A percentile compares a stretch with the other conserved stretches of the same genome.
Evolutionary conservation across 2,113 vertebrate species (phyloP).

Genomic region (Tenrec ecaudatus): DNA sequence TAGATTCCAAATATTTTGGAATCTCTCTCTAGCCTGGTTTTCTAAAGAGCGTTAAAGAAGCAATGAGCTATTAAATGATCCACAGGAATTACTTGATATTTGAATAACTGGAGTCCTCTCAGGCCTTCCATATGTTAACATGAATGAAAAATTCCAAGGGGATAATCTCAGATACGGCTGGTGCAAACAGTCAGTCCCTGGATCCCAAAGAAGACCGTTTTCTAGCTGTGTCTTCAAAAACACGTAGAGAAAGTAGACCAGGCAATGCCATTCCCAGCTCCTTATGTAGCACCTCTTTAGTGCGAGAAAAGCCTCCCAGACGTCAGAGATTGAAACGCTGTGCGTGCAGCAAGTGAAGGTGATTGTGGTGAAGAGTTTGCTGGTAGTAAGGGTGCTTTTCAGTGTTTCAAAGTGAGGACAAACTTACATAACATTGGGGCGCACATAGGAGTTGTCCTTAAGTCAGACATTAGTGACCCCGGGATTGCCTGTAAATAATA

Average conservation of each 20-base stretch:
- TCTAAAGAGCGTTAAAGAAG: neutral
- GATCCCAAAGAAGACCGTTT: no score
- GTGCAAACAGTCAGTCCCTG: neutral
- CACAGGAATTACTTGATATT: neutral
- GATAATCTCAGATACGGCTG: neutral
- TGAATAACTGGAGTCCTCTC: neutral
- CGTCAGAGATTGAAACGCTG: no score
- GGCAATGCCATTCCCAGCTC: no score
- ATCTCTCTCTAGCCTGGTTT: neutral
- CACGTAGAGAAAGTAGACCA: no score
- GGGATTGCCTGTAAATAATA: neutral
- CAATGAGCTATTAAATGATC: neutral
- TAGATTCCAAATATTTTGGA: conserved; percentile 2
- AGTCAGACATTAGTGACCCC: neutral
- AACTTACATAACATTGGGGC: neutral
- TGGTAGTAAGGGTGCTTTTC: neutral
- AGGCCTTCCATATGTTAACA: conserved; percentile 4
- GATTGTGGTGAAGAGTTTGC: no score
- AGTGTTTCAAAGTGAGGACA: neutral
- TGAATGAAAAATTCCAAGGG: neutral
- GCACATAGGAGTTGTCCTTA: neutral
- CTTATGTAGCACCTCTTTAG: no score
- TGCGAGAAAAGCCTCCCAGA: no score
- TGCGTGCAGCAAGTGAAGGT: no score
- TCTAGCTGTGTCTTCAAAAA: no score